Percentiles rank a stretch among this genome's conserved stretches.
phyloP scores from a whole-genome alignment of 2,113 vertebrate species.

The Pachycephala philippinensis region DNA sequence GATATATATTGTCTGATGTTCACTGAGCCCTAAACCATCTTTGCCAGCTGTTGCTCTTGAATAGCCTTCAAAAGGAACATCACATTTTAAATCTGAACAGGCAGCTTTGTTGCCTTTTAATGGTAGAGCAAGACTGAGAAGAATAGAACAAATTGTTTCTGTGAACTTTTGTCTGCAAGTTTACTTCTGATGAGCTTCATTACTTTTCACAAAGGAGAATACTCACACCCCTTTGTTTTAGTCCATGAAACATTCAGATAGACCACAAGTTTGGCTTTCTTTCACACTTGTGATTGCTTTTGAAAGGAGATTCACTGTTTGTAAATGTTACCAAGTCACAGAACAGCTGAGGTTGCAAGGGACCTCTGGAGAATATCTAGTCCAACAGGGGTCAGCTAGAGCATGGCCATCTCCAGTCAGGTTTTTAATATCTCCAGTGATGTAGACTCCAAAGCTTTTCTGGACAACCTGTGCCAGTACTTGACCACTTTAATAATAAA shows the following conservation, averaged over 20 bases:
- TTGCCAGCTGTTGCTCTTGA: not conserved
- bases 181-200: not conserved
- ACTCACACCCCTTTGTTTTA: not conserved
- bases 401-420: not conserved
- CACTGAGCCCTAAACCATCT: not conserved
- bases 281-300: not conserved
- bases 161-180: not conserved
- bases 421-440: not conserved
- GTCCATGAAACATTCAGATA: not conserved
- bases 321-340: not conserved
- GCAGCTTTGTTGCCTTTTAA: not conserved
- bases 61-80: not conserved
- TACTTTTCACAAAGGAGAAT: not conserved
- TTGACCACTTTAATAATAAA: not conserved
- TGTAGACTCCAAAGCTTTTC: not conserved
- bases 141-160: not conserved
- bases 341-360: not conserved
- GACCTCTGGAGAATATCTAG: not conserved
- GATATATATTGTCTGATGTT: not conserved
- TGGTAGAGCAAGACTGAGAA: not conserved
- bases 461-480: not conserved
- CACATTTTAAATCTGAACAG: not conserved
- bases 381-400: not conserved
- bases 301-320: not conserved
- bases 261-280: not conserved